Evolutionary conservation across 92 coral and sea anemone species (phyloP).

Genomic region (Epizoanthus stellaris): DNA sequence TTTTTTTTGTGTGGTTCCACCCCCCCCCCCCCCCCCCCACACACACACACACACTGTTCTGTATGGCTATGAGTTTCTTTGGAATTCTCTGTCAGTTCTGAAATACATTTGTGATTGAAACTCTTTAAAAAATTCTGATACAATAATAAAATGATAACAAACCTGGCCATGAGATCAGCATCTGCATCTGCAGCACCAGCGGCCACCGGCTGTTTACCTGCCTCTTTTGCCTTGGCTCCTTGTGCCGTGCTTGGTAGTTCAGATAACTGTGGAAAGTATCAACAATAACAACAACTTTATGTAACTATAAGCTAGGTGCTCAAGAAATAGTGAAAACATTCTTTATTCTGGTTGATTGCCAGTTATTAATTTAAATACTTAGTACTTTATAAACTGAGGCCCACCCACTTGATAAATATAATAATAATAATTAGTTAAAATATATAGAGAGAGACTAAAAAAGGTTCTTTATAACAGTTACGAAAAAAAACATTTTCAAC

Average conservation of each 20-base stretch:
- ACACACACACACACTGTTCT: no score
- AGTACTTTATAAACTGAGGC: background rate
- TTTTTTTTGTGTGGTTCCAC: no score
- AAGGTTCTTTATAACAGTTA: no score
- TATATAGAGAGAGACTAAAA: no score
- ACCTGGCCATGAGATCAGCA: constrained; percentile 98
- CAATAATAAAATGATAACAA: background rate
- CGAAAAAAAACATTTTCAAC: background rate
- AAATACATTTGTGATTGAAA: no score
- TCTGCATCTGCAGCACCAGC: constrained; percentile 98
- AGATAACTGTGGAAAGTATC: constrained; percentile 64
- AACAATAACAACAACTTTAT: background rate
- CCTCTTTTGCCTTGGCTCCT: constrained; percentile 66
- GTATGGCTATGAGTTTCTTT: no score
- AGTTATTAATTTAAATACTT: background rate
- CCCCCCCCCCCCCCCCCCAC: no score
- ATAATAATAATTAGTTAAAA: no score
- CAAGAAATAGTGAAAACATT: background rate
- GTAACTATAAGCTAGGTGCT: no score
- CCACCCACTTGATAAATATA: background rate
- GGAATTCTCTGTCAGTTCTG: no score
- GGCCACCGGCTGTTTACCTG: constrained; percentile 80
- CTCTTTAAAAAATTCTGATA: background rate
- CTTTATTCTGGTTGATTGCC: no score
- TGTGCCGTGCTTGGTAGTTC: constrained; percentile 84